Evolutionary conservation across 2,888 invertebrate species (phyloP), one percentile per base, ranked within the genome.

Genomic region (Uropetala carovei): DNA sequence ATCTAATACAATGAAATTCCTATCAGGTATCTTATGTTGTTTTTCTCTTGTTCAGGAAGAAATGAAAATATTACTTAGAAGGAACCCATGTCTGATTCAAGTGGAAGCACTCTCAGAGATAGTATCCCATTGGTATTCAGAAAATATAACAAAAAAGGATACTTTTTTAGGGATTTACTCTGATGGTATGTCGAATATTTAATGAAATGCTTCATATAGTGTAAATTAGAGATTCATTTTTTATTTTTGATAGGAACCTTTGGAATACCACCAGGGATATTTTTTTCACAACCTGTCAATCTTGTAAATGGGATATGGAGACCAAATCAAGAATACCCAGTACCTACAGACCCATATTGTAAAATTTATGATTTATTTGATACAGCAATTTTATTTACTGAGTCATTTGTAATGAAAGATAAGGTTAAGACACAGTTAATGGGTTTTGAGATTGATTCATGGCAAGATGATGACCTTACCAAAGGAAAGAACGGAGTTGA

Each of bases 251-350:
- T 56, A 83, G 83, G 83, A 13, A 56, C 83, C n/a, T 83, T 83
- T 43, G 83, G 83, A 11, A 83, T 83, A 18, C 83, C 83, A n/a
- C 83, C 83, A 56, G 83, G 83, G n/a, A 83, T 83, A 83, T 83
- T 11, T n/a, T 83, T 83, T 56, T 56, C 83, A 43, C 83, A 83
- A 83, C 83, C 83, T 56, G 14, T 57, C n/a, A 18, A n/a, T 83
- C 83, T 83, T 7, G 11, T 27, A n/a, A 57, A 14, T 18, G 83
- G 56, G 8, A 18, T 16, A n/a, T 83, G 83, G 83, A 83, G 56
- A 18, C 83, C 83, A 83, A 10, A 56, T 56, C 22, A 27, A 43
- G 83, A 5, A 3, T 18, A 83, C 57, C 8, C 56, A n/a, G 30
- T 22, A 82, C 82, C 82, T n/a, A 82, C 10, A 7, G 82, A 82